These are phyloP conservation scores for Centropus bengalensis DNA, from an alignment of 2,113 vertebrate species.

Conservation along the genomic window DNA sequence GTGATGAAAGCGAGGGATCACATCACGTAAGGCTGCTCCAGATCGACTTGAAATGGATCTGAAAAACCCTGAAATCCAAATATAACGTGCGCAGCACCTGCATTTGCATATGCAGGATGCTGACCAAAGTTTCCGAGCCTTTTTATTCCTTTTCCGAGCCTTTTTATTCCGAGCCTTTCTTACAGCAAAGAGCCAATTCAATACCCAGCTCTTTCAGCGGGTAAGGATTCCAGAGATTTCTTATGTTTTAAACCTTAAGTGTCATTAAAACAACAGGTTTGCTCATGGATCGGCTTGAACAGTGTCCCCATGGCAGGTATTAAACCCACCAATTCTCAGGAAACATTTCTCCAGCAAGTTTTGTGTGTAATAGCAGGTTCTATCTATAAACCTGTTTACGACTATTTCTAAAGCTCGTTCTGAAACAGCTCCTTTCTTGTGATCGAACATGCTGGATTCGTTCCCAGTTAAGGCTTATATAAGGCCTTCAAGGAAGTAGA, in stretches of 20 bases:
- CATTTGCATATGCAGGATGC: conserved; percentile 18
- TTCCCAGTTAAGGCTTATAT: conserved; percentile 54
- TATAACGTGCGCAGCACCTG: background rate
- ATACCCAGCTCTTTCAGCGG: background rate
- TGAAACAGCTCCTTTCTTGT: conserved; percentile 49
- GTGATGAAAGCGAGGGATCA: background rate
- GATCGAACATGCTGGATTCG: conserved; percentile 23
- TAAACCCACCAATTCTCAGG: background rate
- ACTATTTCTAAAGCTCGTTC: conserved; percentile 11
- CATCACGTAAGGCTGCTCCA: background rate
- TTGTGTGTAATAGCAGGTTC: background rate
- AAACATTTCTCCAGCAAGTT: conserved; percentile 8
- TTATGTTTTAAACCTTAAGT: background rate
- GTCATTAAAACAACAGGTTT: background rate
- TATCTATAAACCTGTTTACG: conserved; percentile 55
- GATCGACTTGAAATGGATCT: background rate
- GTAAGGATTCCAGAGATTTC: background rate
- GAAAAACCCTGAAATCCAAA: conserved; percentile 43
- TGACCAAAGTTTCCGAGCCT: conserved; percentile 4
- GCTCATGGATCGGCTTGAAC: background rate
- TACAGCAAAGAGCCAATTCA: background rate
- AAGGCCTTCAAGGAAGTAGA: conserved; percentile 61
- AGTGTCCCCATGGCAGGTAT: background rate
- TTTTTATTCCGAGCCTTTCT: background rate
- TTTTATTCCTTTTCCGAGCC: background rate